Base-by-base conservation (phyloP, 2,888 invertebrate genomes). In the Cryptus armator region DNA sequence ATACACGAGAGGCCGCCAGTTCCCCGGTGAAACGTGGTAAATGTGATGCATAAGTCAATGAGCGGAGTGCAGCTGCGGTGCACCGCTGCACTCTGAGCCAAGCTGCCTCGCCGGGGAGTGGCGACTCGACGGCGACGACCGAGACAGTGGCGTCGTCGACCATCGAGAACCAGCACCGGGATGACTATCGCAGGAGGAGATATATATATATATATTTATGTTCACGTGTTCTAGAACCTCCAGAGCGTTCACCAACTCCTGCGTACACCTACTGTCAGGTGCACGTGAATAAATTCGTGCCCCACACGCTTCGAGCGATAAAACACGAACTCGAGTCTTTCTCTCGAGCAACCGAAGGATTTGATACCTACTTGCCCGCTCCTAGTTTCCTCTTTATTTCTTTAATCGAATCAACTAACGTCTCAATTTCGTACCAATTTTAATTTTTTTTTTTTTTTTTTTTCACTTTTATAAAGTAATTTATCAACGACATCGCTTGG, bases 11-110 rank as follows among this genome's bases (percentile, higher is more conserved):
- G 72, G 71, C 48, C 16, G 67, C 46, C 62, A 68, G 77, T 59
- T 83, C 64, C 53, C 16, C 71, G 12, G 48, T 32, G 62, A 79
- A 68, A 74, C 64, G 10, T 37, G 62, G 59, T 53, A 62, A 56
- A 56, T 46, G 53, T 46, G 71, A 83, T 81, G 80, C 77, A 81
- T 86, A 77, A 81, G 85, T 86, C 79, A 83, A 79, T 75, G 24
- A 70, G 74, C 12, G 10, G 32, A 72, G 32, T 46, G 59, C 37
- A 46, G 62, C 56, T 67, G 62, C 56, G 66, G 75, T 81, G 62
- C 43, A 75, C 48, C 44, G 62, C 70, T 48, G 66, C 59, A 64
- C 68, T 48, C 19, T 37, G 75, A 59, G 71, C 7, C 59, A 66
- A 75, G 70, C 62, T 82, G 64, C 66, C 16, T 37, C 67, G n/a